Percentiles rank a stretch among this genome's conserved stretches.
Conservation (phyloP, 1,140 invertebrate species). For the Bombus superbus region DNA sequence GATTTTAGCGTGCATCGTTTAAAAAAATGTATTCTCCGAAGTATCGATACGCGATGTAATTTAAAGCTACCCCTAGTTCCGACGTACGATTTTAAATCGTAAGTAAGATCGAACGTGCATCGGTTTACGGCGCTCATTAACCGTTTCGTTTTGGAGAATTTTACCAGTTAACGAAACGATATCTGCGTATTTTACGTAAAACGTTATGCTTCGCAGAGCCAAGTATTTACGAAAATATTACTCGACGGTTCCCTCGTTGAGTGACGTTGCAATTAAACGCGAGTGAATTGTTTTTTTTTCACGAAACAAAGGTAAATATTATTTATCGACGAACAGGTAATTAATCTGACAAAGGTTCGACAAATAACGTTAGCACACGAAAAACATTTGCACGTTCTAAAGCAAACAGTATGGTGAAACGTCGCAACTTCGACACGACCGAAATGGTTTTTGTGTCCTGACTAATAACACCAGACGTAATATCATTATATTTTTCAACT, state of each 20-base stretch:
- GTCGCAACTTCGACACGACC: background rate
- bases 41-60: constrained; percentile 35
- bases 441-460: background rate
- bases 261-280: constrained; percentile 43
- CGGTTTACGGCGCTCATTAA: constrained; percentile 14
- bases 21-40: constrained; percentile 47
- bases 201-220: background rate
- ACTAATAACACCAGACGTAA: background rate
- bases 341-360: constrained; percentile 42
- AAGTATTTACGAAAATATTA: constrained; percentile 42
- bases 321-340: constrained; percentile 38
- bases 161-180: constrained; percentile 13
- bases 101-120: background rate
- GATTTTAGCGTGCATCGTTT: constrained; percentile 36
- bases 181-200: background rate
- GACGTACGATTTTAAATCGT: constrained; percentile 1
- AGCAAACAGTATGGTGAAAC: constrained; percentile 32
- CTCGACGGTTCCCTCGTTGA: constrained; percentile 11
- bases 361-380: constrained; percentile 18
- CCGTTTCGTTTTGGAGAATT: constrained; percentile 29
- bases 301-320: constrained; percentile 42
- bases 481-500: background rate
- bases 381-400: constrained; percentile 37
- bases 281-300: constrained; percentile 35
- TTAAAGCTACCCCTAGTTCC: constrained; percentile 7